These are phyloP conservation scores for Phaenicophaeus curvirostris DNA, from an alignment of 2,797 vertebrate genomes.

Conservation along the genomic window DNA sequence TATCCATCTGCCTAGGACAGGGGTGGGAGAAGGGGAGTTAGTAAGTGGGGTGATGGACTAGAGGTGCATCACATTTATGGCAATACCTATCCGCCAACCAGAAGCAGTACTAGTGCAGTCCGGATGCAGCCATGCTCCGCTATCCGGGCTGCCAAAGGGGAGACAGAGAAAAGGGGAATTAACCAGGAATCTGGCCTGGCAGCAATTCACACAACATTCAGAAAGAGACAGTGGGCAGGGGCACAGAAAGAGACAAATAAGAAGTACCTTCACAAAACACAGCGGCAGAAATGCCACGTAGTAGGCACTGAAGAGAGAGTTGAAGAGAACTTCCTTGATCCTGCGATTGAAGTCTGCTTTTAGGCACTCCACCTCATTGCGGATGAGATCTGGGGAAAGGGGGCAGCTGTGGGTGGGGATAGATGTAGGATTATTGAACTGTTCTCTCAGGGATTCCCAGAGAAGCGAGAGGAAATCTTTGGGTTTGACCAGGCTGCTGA, in stretches of 20 bases:
- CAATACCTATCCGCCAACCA: slow-evolving; percentile 82
- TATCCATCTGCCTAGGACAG: slow-evolving; percentile 40
- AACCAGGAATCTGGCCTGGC: slow-evolving; percentile 71
- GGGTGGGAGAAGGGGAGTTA: slow-evolving; percentile 43
- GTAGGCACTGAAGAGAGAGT: slow-evolving; percentile 98
- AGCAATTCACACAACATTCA: slow-evolving; percentile 67
- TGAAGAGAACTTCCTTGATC: slow-evolving; percentile 99
- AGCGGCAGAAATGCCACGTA: slow-evolving; percentile 97
- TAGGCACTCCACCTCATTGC: slow-evolving; percentile 95
- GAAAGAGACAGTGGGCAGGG: slow-evolving; percentile 27
- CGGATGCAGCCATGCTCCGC: slow-evolving; percentile 80
- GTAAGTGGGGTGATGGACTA: slow-evolving; percentile 64
- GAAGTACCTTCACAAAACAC: slow-evolving; percentile 95
- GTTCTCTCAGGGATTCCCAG: slow-evolving; percentile 92
- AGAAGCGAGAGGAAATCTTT: slow-evolving; percentile 93
- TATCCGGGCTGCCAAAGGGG: slow-evolving; percentile 84
- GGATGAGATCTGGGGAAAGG: slow-evolving; percentile 93
- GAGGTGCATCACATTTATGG: slow-evolving; percentile 77
- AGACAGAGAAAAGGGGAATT: slow-evolving; percentile 84
- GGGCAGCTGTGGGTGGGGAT: slow-evolving; percentile 95
- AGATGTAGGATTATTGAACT: slow-evolving; percentile 88
- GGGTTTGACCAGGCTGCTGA: slow-evolving; percentile 85
- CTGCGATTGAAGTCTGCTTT: slow-evolving; percentile 98
- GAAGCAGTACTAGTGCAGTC: slow-evolving; percentile 80
- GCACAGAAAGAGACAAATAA: not conserved